Evolutionary conservation across 2,113 vertebrate genomes (phyloP).

Genomic region (Pomatostomus ruficeps): DNA sequence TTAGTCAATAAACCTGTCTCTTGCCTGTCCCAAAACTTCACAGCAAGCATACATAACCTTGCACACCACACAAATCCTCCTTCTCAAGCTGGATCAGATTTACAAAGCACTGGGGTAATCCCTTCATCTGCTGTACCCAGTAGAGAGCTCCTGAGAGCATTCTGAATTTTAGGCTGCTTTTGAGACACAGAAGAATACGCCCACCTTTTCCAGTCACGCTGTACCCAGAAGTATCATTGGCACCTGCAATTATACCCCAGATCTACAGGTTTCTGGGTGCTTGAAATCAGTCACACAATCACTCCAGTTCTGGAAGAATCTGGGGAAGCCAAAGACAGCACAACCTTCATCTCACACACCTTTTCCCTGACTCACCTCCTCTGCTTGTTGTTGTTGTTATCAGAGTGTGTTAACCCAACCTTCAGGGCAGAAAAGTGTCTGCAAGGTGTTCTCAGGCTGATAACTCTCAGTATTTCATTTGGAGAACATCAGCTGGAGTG

Average conservation of each 20-base stretch:
- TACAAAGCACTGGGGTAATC: neutral
- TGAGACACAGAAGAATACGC: neutral
- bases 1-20: neutral
- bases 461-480: neutral
- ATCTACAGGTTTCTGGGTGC: neutral
- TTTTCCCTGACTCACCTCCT: neutral
- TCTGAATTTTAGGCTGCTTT: neutral
- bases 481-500: neutral
- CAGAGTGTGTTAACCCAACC: neutral
- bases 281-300: neutral
- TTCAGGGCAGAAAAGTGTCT: neutral
- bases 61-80: neutral
- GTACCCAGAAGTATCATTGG: neutral
- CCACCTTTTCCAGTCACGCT: neutral
- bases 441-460: neutral
- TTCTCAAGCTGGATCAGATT: neutral
- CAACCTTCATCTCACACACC: neutral
- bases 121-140: rapidly evolving
- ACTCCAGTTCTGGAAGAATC: neutral
- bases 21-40: neutral
- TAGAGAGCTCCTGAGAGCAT: neutral
- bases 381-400: neutral
- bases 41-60: neutral
- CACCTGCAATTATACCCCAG: neutral
- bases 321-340: neutral